phyloP scores from a whole-genome alignment of 2,888 invertebrate species.

The Eupithecia abbreviata region DNA sequence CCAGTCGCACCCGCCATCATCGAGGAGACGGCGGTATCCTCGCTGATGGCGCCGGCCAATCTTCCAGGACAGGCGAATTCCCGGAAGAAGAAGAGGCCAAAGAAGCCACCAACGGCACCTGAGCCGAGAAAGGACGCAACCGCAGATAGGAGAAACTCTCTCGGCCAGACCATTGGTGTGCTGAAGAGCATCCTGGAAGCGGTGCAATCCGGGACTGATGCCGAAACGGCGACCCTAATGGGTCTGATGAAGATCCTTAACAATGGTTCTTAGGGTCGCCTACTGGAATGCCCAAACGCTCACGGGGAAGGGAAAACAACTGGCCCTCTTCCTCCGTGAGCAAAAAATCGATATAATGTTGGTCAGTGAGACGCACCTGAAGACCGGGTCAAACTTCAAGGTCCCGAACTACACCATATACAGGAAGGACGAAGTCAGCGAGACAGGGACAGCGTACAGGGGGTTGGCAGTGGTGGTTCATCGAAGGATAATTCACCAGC shows the following conservation, averaged over 20 bases:
- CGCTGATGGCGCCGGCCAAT: background rate
- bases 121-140: background rate
- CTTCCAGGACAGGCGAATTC: background rate
- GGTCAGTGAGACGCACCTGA: background rate
- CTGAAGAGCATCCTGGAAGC: background rate
- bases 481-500: background rate
- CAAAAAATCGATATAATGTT: background rate
- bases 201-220: background rate
- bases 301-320: slow-evolving; percentile 24
- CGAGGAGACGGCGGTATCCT: background rate
- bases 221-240: slow-evolving; percentile 6
- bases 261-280: slow-evolving; percentile 14
- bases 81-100: background rate
- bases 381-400: background rate
- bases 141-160: background rate
- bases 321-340: slow-evolving; percentile 23
- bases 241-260: slow-evolving; percentile 21
- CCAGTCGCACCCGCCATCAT: background rate
- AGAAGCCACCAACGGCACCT: background rate
- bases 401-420: background rate
- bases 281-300: slow-evolving; percentile 20
- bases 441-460: background rate
- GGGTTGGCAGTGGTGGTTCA: background rate
- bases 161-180: background rate
- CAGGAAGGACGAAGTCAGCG: background rate